phyloP scores from a whole-genome alignment of 2,888 invertebrate species.

The Aleiodes testaceus region DNA sequence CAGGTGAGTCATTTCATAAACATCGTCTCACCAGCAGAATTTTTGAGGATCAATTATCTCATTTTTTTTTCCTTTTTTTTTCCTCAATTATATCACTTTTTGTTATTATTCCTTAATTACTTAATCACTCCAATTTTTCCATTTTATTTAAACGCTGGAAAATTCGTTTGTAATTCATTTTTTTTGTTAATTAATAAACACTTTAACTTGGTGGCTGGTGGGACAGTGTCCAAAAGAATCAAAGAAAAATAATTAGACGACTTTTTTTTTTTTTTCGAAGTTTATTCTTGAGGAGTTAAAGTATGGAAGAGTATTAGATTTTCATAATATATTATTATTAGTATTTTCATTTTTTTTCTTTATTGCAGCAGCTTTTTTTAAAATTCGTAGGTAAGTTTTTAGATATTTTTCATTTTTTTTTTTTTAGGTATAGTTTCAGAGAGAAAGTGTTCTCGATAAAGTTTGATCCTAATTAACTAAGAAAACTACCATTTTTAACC shows the following conservation, averaged over 20 bases:
- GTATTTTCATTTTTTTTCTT: constrained; percentile 45
- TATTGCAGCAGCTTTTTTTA: constrained; percentile 49
- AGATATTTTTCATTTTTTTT: constrained; percentile 60
- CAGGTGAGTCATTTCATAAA: constrained; percentile 65
- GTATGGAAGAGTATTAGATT: constrained; percentile 52
- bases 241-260: constrained; percentile 33
- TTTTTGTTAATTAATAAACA: constrained; percentile 37
- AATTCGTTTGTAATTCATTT: constrained; percentile 51
- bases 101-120: constrained; percentile 46
- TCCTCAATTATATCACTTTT: constrained; percentile 56
- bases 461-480: constrained; percentile 65
- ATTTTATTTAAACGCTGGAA: constrained; percentile 48
- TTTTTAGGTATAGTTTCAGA: constrained; percentile 63
- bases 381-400: constrained; percentile 61
- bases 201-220: constrained; percentile 45
- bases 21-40: constrained; percentile 62
- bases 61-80: constrained; percentile 47
- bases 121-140: constrained; percentile 39
- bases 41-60: constrained; percentile 57
- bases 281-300: constrained; percentile 55
- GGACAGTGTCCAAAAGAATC: constrained; percentile 41
- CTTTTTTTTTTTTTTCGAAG: constrained; percentile 56
- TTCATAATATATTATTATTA: constrained; percentile 35
- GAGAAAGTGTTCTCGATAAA: constrained; percentile 70
- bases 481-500: constrained; percentile 63